phyloP scores from a whole-genome alignment of 1,140 invertebrate genomes.

The Microplitis mediator region DNA sequence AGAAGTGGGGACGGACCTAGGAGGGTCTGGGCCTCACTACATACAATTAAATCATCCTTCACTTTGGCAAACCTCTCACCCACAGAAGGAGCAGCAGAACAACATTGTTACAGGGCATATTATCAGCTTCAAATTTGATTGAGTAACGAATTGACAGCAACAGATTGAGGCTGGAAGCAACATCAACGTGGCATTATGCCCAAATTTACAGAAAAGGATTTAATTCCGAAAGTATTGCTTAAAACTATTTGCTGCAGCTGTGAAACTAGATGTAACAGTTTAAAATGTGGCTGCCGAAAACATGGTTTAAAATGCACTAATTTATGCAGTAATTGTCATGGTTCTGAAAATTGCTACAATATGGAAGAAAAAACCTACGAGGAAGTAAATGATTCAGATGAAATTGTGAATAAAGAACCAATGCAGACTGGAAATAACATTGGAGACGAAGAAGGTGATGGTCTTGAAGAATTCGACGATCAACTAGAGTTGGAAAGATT shows the following conservation, averaged over 20 bases:
- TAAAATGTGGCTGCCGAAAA: slow-evolving; percentile 21
- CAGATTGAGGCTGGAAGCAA: slow-evolving; percentile 24
- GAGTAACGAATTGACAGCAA: slow-evolving; percentile 11
- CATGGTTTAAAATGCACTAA: slow-evolving; percentile 14
- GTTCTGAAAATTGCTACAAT: not conserved
- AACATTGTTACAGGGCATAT: slow-evolving; percentile 20
- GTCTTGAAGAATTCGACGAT: not conserved
- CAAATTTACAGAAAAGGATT: slow-evolving; percentile 5
- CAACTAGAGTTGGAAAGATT: not conserved
- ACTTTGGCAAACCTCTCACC: too few relatives aligned
- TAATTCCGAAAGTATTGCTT: slow-evolving; percentile 15
- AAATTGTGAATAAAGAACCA: too few relatives aligned
- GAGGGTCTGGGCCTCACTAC: too few relatives aligned
- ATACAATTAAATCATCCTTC: too few relatives aligned
- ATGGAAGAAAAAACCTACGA: not conserved
- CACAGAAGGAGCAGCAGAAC: too few relatives aligned
- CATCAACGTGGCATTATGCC: slow-evolving; percentile 9
- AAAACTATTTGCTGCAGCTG: slow-evolving; percentile 25
- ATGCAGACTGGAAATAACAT: not conserved
- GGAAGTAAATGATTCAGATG: not conserved
- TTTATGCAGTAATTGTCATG: not conserved
- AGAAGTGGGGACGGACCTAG: too few relatives aligned
- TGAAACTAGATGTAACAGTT: slow-evolving; percentile 15
- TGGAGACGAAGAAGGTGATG: not conserved
- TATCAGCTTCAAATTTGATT: slow-evolving; percentile 25